These are phyloP conservation scores for Drosophila seguyi DNA, from an alignment of 1,140 invertebrate species.

Conservation along the genomic window DNA sequence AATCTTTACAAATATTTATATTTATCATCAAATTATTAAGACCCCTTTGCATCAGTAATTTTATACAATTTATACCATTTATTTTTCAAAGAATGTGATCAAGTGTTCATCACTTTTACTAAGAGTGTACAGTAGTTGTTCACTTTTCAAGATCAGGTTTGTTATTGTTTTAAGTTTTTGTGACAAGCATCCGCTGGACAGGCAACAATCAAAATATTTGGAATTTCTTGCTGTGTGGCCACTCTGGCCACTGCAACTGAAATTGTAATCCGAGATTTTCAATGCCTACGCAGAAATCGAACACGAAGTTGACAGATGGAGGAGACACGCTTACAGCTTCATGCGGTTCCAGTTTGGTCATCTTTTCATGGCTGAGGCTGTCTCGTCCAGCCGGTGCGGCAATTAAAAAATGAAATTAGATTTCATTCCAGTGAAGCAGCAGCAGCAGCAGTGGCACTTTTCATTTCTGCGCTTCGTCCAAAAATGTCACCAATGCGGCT, in stretches of 20 bases:
- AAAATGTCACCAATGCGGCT: slow-evolving; percentile 51
- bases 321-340: slow-evolving; percentile 17
- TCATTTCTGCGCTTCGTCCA: slow-evolving; percentile 54
- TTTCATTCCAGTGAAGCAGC: slow-evolving; percentile 63
- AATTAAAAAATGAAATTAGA: slow-evolving; percentile 82
- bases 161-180: not conserved
- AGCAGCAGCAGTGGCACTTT: slow-evolving; percentile 61
- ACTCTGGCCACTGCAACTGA: slow-evolving; percentile 5
- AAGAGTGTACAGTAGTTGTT: not conserved
- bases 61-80: not conserved
- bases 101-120: not conserved
- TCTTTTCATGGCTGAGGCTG: slow-evolving; percentile 4
- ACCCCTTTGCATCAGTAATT: no score
- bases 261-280: slow-evolving; percentile 24
- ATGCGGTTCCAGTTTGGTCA: slow-evolving; percentile 37
- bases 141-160: slow-evolving; percentile 11
- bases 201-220: slow-evolving; percentile 18
- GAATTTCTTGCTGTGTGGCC: slow-evolving; percentile 24
- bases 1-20: no score
- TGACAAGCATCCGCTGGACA: slow-evolving; percentile 4
- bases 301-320: slow-evolving; percentile 34
- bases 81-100: not conserved
- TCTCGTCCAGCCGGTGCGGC: slow-evolving; percentile 30
- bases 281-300: slow-evolving; percentile 44
- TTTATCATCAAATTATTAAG: no score